Percentiles rank a stretch among this genome's conserved stretches.
Conservation (phyloP, 1,140 invertebrate genomes). For the Asbolus verrucosus region DNA sequence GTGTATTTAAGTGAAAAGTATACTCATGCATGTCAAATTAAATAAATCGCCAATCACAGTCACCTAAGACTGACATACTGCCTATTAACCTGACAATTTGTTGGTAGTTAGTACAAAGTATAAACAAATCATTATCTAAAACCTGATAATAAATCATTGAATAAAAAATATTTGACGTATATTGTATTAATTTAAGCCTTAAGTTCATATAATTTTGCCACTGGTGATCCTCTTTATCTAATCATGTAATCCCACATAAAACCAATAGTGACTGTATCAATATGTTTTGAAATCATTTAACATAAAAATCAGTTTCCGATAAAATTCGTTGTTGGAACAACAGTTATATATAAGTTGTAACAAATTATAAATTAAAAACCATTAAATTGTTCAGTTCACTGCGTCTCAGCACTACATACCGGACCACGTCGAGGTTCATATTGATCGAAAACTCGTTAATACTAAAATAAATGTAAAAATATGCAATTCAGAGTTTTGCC, state of each 20-base stretch:
- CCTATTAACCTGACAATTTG: conserved; percentile 10
- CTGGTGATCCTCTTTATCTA: conserved; percentile 55
- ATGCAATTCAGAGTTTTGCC: not conserved
- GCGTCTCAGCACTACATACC: too few relatives aligned
- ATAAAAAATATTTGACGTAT: conserved; percentile 55
- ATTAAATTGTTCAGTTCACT: conserved; percentile 10
- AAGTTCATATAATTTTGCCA: conserved; percentile 55
- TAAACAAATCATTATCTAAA: conserved; percentile 56
- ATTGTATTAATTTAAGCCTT: conserved; percentile 52
- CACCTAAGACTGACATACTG: conserved; percentile 4
- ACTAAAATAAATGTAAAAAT: conserved; percentile 24
- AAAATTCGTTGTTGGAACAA: too few relatives aligned
- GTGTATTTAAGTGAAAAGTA: not conserved
- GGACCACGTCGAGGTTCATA: not conserved
- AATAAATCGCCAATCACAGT: conserved; percentile 17
- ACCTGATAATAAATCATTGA: conserved; percentile 56
- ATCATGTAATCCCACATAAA: conserved; percentile 52
- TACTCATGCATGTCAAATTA: not conserved
- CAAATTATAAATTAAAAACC: conserved; percentile 18
- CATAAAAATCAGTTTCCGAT: conserved; percentile 32
- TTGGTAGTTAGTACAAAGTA: conserved; percentile 33
- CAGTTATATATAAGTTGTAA: not conserved
- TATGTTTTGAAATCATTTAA: conserved; percentile 42
- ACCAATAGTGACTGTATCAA: conserved; percentile 53
- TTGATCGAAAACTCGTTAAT: conserved; percentile 28